A percentile compares a stretch with the other conserved stretches of the same genome.
Evolutionary conservation across 2,888 invertebrate genomes (phyloP).

Genomic region (Leptinotarsa juncta): DNA sequence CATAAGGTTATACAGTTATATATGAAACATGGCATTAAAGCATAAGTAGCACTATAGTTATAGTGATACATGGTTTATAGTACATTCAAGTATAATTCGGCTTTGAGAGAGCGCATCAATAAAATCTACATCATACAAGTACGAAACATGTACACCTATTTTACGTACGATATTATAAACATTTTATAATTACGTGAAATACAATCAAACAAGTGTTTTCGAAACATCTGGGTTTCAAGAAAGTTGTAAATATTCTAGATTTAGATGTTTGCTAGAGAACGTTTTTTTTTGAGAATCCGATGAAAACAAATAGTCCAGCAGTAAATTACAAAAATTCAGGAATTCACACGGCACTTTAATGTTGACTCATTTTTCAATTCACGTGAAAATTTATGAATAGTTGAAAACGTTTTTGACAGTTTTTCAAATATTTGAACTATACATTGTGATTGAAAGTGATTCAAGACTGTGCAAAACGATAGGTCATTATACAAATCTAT

Average conservation of each 20-base stretch:
- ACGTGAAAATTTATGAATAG: too few species aligned
- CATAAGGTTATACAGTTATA: slow-evolving; percentile 66
- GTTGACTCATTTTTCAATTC: too few species aligned
- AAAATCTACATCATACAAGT: slow-evolving; percentile 61
- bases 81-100: slow-evolving; percentile 63
- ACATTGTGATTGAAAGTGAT: background rate
- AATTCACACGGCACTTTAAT: too few species aligned
- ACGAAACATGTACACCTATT: slow-evolving; percentile 61
- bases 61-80: slow-evolving; percentile 61
- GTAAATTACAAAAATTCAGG: too few species aligned
- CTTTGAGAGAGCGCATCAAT: slow-evolving; percentile 62
- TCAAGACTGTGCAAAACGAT: too few species aligned
- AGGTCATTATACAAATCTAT: too few species aligned
- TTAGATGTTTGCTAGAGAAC: background rate
- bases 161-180: slow-evolving; percentile 59
- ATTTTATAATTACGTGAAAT: slow-evolving; percentile 55
- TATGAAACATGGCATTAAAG: slow-evolving; percentile 68
- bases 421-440: background rate
- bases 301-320: too few species aligned
- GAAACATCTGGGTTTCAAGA: slow-evolving; percentile 12
- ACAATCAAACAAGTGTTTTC: slow-evolving; percentile 51
- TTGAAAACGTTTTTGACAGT: too few species aligned
- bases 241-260: slow-evolving; percentile 7
- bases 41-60: slow-evolving; percentile 62
- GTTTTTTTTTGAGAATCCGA: background rate